Base-by-base conservation (phyloP, 1,140 invertebrate genomes). In the Anastatus disparis region DNA sequence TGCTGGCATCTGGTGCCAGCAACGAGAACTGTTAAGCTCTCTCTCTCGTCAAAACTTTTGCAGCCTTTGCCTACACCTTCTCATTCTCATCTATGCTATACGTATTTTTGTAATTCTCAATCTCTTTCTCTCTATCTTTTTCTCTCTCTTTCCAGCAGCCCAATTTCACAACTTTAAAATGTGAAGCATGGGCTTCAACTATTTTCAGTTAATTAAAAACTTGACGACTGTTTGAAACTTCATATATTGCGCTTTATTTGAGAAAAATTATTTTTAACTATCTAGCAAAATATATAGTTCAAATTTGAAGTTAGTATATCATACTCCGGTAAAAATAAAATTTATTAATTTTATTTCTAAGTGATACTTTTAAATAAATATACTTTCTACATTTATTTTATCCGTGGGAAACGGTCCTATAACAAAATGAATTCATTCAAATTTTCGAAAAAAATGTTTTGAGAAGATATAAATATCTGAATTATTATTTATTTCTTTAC, bases 1-100 rank as follows among this genome's bases (percentile, higher is more conserved):
- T 80, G 79, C 79, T 80, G 78, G 74, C 74, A 75, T 53, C 77
- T 79, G 20, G 74, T 17, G 56, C n/a, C 1, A 13, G 15, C 40
- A 15, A 38, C 26, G 35, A 29, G 71, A 72, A 78, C 73, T 44
- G 22, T 44, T 42, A 48, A 56, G 27, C 64, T 50, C 42, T n/a
- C n/a, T n/a, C n/a, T n/a, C n/a, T 35, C 27, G 27, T 29, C 68
- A 73, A 78, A 74, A 75, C 69, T 74, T 80, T 76, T 70, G 38
- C 79, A 20, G 66, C 42, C 53, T 20, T 40, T 26, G n/a, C n/a
- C 15, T n/a, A 6, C 27, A 22, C 26, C 44, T 26, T 10, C 48
- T 0, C 46, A 20, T 70, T 58, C 58, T 40, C 38, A 20, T 35
- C 48, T n/a, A 55, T 15, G 27, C 46, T 46, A 20, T 17, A 42